These are phyloP conservation scores for Magallana angulata DNA, from an alignment of 1,140 invertebrate genomes.

Conservation along the genomic window DNA sequence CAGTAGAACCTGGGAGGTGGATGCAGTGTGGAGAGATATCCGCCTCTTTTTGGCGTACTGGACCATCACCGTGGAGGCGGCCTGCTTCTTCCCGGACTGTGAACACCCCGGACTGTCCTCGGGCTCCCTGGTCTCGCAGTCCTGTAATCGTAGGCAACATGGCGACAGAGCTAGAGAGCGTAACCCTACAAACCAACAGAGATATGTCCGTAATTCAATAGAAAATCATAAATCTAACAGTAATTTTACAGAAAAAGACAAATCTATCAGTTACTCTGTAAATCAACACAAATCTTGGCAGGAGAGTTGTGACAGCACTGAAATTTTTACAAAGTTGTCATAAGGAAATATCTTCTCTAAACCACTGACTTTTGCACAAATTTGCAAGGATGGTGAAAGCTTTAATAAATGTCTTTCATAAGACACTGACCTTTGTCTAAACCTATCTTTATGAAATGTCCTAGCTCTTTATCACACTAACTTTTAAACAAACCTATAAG, in stretches of 20 bases:
- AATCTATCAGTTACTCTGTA: too few relatives aligned
- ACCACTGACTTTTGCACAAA: not conserved
- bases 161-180: slow-evolving; percentile 53
- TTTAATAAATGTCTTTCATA: not conserved
- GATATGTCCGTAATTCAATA: too few relatives aligned
- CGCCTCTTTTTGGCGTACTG: slow-evolving; percentile 32
- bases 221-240: too few relatives aligned
- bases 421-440: too few relatives aligned
- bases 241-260: too few relatives aligned
- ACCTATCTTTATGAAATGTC: too few relatives aligned
- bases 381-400: not conserved
- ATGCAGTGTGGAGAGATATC: not conserved
- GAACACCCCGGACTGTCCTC: slow-evolving; percentile 17
- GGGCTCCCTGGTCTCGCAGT: not conserved
- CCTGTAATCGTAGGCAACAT: slow-evolving; percentile 43
- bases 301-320: too few relatives aligned
- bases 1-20: not conserved
- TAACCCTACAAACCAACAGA: slow-evolving; percentile 38
- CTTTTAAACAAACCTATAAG: not conserved
- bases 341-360: too few relatives aligned
- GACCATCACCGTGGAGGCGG: slow-evolving; percentile 23
- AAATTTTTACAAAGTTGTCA: too few relatives aligned
- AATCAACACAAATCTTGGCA: too few relatives aligned
- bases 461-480: not conserved
- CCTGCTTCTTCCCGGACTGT: slow-evolving; percentile 21